These are phyloP conservation scores for Callopanchax toddi DNA, from an alignment of 2,113 vertebrate genomes.

Conservation along the genomic window DNA sequence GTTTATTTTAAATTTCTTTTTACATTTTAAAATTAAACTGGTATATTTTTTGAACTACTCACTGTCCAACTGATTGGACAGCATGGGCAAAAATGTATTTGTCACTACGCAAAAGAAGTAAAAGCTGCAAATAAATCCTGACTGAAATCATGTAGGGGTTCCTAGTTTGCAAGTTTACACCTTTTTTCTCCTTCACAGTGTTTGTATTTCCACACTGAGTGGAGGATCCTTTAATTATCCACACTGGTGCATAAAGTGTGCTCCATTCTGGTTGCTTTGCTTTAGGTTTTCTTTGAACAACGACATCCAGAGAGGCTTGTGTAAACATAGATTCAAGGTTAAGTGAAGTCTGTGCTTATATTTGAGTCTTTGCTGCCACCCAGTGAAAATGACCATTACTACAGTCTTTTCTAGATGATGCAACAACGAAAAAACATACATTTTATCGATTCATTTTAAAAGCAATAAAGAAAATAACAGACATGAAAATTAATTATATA, in stretches of 20 bases:
- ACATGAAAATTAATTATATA: background rate
- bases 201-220: background rate
- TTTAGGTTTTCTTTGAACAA: constrained; percentile 13
- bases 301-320: background rate
- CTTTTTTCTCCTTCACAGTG: background rate
- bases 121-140: too few species aligned
- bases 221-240: constrained; percentile 1
- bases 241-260: constrained; percentile 15
- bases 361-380: constrained; percentile 69
- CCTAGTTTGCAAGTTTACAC: too few species aligned
- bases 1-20: too few species aligned
- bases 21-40: too few species aligned
- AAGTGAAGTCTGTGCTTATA: background rate
- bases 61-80: too few species aligned
- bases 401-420: constrained; percentile 20
- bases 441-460: background rate
- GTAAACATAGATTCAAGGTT: background rate
- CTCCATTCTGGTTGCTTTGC: constrained; percentile 2
- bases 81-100: too few species aligned
- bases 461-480: background rate
- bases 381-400: constrained; percentile 40
- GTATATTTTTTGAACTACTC: too few species aligned
- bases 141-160: too few species aligned
- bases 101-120: too few species aligned
- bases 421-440: background rate